These are phyloP conservation scores for Spinus olivaceus DNA, from an alignment of 2,797 vertebrate genomes.

Conservation along the genomic window DNA sequence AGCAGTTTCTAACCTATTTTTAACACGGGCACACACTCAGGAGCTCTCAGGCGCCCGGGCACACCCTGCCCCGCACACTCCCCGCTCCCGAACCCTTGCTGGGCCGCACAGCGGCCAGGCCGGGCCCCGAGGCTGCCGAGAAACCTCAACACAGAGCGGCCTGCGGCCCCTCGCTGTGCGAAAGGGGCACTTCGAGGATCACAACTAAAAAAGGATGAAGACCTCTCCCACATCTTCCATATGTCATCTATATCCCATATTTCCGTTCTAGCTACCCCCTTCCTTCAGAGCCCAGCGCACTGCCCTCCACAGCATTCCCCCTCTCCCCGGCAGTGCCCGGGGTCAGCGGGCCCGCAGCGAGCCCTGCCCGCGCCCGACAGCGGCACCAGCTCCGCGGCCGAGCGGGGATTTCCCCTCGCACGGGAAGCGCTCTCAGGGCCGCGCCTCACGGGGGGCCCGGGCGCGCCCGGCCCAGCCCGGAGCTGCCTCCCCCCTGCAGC, in stretches of 20 bases:
- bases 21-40: neutral
- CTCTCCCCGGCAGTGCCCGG: accelerated
- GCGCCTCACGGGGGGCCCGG: too few species aligned
- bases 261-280: accelerated
- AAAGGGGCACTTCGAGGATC: accelerated
- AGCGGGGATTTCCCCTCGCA: accelerated
- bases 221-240: neutral
- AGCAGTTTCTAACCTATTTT: neutral
- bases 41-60: too few species aligned
- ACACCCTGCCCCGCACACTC: neutral
- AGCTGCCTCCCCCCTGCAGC: neutral
- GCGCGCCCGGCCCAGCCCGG: too few species aligned
- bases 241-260: accelerated
- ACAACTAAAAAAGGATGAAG: accelerated
- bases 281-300: accelerated
- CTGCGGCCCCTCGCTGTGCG: accelerated
- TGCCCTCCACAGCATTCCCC: too few species aligned
- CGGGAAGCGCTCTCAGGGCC: accelerated
- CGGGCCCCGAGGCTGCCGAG: neutral
- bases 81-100: accelerated
- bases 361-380: neutral
- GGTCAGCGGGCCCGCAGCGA: neutral
- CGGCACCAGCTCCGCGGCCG: neutral
- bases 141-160: accelerated
- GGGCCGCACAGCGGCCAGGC: neutral